Percentiles rank a stretch among this genome's conserved stretches.
These are phyloP conservation scores for Neoniphon sammara DNA, from an alignment of 2,797 vertebrate genomes.

Conservation along the genomic window DNA sequence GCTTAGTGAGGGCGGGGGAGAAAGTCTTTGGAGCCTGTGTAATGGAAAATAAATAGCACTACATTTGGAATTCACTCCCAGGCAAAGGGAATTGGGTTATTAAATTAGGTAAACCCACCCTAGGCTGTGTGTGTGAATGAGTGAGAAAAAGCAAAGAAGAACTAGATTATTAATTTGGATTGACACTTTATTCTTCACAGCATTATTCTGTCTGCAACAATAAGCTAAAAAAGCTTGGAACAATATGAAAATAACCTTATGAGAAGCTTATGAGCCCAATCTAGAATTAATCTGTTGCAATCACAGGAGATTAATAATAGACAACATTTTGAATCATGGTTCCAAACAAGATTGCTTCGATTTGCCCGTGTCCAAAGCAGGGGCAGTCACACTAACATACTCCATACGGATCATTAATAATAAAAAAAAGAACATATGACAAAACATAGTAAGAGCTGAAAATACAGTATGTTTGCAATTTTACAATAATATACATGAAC, in stretches of 20 bases:
- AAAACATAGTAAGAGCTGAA: constrained; percentile 63
- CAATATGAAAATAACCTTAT: constrained; percentile 76
- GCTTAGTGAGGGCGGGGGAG: not conserved
- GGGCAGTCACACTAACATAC: constrained; percentile 48
- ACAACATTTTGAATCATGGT: constrained; percentile 51
- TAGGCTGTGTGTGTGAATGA: not conserved
- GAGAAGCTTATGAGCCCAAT: constrained; percentile 66
- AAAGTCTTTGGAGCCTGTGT: constrained; percentile 27
- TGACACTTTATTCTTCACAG: constrained; percentile 82
- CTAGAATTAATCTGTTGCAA: constrained; percentile 63
- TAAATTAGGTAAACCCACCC: constrained; percentile 18
- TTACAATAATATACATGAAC: constrained; percentile 73
- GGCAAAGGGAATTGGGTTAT: not conserved
- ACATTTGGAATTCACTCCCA: constrained; percentile 17
- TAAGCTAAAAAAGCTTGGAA: constrained; percentile 77
- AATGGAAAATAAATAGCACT: constrained; percentile 42
- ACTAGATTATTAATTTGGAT: constrained; percentile 37
- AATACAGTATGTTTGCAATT: constrained; percentile 76
- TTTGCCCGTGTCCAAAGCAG: constrained; percentile 57
- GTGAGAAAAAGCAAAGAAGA: not conserved
- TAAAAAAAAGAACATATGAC: constrained; percentile 38
- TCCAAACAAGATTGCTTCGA: constrained; percentile 57
- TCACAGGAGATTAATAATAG: constrained; percentile 61
- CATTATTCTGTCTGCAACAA: constrained; percentile 74
- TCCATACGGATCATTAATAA: constrained; percentile 58